These are phyloP conservation scores for Sturnira hondurensis DNA, from an alignment of 2,113 vertebrate genomes.

Conservation along the genomic window DNA sequence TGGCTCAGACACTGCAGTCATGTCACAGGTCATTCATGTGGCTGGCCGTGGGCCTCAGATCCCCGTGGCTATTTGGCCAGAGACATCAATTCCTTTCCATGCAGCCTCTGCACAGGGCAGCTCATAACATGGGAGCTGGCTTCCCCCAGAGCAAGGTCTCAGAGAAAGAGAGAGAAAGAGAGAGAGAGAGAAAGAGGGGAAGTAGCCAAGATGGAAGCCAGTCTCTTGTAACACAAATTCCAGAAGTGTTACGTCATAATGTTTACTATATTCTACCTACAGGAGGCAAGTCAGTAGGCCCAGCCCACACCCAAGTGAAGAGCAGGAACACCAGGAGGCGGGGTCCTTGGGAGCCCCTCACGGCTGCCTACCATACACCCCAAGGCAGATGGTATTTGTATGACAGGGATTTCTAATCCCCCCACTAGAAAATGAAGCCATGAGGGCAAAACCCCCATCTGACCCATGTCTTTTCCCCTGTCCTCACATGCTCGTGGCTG, in stretches of 20 bases:
- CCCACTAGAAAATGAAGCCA: not conserved
- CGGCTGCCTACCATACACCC: not conserved
- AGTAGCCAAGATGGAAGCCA: not conserved
- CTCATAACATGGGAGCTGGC: not conserved
- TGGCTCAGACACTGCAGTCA: not conserved
- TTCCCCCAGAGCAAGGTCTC: not conserved
- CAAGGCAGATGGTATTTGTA: too few relatives aligned
- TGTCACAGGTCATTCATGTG: not conserved
- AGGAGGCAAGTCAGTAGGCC: not conserved
- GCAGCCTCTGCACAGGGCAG: not conserved
- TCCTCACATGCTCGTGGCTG: not conserved
- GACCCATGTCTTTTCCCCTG: too few relatives aligned
- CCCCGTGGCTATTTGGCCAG: not conserved
- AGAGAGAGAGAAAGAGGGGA: not conserved
- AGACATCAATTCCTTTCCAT: not conserved
- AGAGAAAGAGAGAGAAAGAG: not conserved
- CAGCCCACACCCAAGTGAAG: not conserved
- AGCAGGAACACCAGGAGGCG: not conserved
- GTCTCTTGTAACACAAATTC: not conserved
- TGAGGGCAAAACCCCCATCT: not conserved
- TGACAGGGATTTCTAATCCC: not conserved
- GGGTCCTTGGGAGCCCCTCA: not conserved
- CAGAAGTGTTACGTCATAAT: not conserved
- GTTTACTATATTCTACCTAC: not conserved
- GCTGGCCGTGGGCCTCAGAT: not conserved